These are phyloP conservation scores for Phalacrocorax carbo DNA, from an alignment of 2,113 vertebrate species.

Conservation along the genomic window DNA sequence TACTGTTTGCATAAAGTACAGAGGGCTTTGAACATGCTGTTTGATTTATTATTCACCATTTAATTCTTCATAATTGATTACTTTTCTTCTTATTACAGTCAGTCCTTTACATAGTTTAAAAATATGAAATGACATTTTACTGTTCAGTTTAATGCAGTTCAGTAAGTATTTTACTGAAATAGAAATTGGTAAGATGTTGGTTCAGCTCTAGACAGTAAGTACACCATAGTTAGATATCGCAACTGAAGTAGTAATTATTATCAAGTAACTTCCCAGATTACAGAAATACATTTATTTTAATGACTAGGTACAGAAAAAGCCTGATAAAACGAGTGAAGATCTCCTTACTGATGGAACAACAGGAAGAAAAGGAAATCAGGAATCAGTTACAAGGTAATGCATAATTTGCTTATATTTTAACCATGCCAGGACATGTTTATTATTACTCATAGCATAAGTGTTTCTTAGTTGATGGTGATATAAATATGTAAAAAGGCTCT, in stretches of 20 bases:
- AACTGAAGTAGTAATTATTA: background rate
- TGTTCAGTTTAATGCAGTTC: background rate
- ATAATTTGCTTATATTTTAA: background rate
- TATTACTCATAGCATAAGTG: background rate
- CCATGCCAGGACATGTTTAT: background rate
- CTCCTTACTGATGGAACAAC: slow-evolving; percentile 63
- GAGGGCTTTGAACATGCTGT: background rate
- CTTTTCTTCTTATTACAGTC: background rate
- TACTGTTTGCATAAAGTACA: background rate
- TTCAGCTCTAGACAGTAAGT: background rate
- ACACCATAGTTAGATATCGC: background rate
- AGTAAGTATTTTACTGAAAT: background rate
- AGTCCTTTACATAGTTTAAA: background rate
- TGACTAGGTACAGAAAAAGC: slow-evolving; percentile 76
- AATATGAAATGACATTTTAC: background rate
- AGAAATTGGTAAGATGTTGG: background rate
- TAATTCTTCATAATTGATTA: background rate
- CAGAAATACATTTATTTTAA: background rate
- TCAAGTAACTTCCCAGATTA: background rate
- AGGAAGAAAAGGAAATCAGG: slow-evolving; percentile 45
- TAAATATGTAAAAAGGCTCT: background rate
- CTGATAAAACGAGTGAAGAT: slow-evolving; percentile 74
- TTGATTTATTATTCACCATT: background rate
- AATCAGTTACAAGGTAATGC: slow-evolving; percentile 74
- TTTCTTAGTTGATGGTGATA: background rate